Percentiles rank a stretch among this genome's conserved stretches.
These are phyloP conservation scores for Scalopus aquaticus DNA, from an alignment of 2,113 vertebrate species.

Conservation along the genomic window DNA sequence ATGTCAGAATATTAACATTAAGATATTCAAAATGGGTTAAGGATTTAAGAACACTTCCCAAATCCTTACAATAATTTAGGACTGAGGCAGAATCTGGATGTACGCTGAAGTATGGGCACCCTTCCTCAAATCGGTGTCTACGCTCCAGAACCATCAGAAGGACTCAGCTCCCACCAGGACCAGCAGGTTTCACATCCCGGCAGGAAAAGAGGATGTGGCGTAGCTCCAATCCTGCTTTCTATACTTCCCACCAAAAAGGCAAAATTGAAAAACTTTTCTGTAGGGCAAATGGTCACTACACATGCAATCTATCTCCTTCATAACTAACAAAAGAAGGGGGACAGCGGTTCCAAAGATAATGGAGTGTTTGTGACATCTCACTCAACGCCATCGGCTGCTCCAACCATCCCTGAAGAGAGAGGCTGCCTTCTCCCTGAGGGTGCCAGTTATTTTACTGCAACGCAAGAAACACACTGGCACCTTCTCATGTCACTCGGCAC, in stretches of 20 bases:
- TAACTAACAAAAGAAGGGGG: not conserved
- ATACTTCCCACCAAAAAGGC: not conserved
- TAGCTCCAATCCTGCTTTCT: not conserved
- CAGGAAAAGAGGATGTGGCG: not conserved
- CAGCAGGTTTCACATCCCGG: not conserved
- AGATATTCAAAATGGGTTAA: not conserved
- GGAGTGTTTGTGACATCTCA: conserved; percentile 3
- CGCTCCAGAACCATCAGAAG: not conserved
- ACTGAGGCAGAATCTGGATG: not conserved
- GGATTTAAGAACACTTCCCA: not conserved
- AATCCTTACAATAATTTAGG: not conserved
- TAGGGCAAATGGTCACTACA: not conserved
- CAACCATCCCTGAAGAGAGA: not conserved
- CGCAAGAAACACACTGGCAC: not conserved
- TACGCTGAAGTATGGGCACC: not conserved
- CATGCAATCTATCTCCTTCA: not conserved
- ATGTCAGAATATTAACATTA: not conserved
- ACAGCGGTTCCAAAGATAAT: not conserved
- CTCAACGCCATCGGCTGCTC: not conserved
- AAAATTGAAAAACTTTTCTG: not conserved
- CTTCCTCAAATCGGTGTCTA: not conserved
- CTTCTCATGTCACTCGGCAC: conserved; percentile 37
- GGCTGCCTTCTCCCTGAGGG: not conserved
- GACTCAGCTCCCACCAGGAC: not conserved
- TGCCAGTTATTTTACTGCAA: conserved; percentile 37